phyloP scores from a whole-genome alignment of 1,140 invertebrate genomes.

The Ganaspis sp. region DNA sequence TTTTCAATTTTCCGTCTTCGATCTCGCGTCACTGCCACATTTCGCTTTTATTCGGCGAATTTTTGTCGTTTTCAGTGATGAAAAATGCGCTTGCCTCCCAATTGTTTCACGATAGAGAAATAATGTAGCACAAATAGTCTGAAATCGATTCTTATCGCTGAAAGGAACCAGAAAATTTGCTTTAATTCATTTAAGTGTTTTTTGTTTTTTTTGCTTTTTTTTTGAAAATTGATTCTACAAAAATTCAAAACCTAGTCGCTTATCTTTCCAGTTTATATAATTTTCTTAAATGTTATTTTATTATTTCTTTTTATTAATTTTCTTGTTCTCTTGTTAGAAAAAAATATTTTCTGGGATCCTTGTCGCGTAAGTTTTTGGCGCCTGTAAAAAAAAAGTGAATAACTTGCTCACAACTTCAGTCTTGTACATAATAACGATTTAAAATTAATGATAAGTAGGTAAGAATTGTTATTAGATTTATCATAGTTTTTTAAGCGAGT shows the following conservation, averaged over 20 bases:
- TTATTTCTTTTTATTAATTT: not conserved
- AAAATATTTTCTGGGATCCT: conserved; percentile 12
- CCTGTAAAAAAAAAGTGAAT: conserved; percentile 23
- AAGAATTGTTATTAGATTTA: conserved; percentile 31
- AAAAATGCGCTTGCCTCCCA: not conserved
- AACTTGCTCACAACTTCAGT: conserved; percentile 30
- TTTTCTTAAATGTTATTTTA: not conserved
- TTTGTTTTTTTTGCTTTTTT: not conserved
- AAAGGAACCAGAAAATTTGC: not conserved
- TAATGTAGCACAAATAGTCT: conserved; percentile 21
- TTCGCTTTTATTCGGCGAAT: not conserved
- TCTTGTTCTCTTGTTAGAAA: too few relatives aligned
- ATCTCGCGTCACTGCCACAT: conserved; percentile 24
- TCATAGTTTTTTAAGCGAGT: conserved; percentile 25
- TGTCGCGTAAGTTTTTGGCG: not conserved
- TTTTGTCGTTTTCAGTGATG: not conserved
- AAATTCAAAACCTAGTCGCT: not conserved
- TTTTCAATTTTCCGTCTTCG: conserved; percentile 18
- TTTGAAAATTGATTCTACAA: not conserved
- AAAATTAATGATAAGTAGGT: conserved; percentile 1
- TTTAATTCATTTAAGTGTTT: not conserved
- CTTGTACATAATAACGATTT: conserved; percentile 20
- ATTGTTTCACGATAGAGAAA: conserved; percentile 7
- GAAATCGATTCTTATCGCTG: not conserved
- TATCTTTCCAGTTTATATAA: not conserved